Evolutionary conservation across 1,140 invertebrate species (phyloP).

Genomic region (Daktulosphaira vitifoliae): DNA sequence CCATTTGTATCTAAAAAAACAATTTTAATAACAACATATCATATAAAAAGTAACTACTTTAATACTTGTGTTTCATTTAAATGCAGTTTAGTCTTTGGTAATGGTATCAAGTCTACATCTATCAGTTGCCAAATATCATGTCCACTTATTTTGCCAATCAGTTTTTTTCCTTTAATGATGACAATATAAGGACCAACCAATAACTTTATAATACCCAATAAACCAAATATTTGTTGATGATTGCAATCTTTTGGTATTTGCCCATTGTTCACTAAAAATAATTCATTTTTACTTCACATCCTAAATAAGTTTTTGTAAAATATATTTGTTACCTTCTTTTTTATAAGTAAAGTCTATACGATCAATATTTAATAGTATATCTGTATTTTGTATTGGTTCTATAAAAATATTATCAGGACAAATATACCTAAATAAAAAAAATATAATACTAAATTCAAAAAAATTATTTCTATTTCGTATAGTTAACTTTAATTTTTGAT

Average conservation of each 20-base stretch:
- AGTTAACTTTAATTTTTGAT: too few relatives aligned
- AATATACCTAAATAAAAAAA: constrained; percentile 9
- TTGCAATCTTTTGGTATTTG: constrained; percentile 19
- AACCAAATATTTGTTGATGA: constrained; percentile 61
- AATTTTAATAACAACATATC: constrained; percentile 9
- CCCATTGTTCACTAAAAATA: constrained; percentile 24
- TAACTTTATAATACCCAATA: constrained; percentile 77
- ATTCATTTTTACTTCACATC: too few relatives aligned
- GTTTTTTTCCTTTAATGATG: constrained; percentile 75
- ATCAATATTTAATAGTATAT: constrained; percentile 11
- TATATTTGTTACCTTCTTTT: constrained; percentile 16
- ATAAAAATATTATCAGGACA: constrained; percentile 26
- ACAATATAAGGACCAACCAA: constrained; percentile 82
- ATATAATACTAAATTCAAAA: not conserved
- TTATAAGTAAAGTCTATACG: constrained; percentile 13
- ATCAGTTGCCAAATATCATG: constrained; percentile 78
- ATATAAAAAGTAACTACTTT: constrained; percentile 33
- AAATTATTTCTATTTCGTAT: too few relatives aligned
- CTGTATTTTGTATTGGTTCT: constrained; percentile 18
- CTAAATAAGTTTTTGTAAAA: too few relatives aligned
- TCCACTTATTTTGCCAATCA: constrained; percentile 76
- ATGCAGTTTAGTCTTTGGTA: constrained; percentile 71
- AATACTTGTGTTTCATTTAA: constrained; percentile 67
- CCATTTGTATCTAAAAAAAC: constrained; percentile 55
- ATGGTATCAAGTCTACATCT: constrained; percentile 77